phyloP scores from a whole-genome alignment of 1,140 invertebrate genomes.

The Zophobas atratus region DNA sequence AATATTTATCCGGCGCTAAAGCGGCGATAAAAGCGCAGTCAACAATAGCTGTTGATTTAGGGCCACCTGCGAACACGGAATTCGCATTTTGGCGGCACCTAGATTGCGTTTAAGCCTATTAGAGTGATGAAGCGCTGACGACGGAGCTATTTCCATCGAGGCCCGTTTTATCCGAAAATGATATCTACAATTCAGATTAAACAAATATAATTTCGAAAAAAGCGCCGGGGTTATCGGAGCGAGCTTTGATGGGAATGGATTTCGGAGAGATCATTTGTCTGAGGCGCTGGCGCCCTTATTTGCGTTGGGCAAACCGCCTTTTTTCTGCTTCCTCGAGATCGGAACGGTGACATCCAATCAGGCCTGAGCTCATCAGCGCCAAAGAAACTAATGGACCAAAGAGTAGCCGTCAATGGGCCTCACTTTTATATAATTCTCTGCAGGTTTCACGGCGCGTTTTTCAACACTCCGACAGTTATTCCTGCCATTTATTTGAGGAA shows the following conservation, averaged over 20 bases:
- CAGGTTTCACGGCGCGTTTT: conserved; percentile 50
- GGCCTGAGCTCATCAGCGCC: conserved; percentile 46
- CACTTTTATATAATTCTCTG: conserved; percentile 47
- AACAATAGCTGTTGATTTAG: conserved; percentile 34
- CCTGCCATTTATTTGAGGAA: conserved; percentile 58
- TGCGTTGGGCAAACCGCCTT: conserved; percentile 54
- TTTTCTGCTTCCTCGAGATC: conserved; percentile 33
- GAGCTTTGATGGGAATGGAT: conserved; percentile 55
- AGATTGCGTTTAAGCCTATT: conserved; percentile 42
- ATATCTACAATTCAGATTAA: conserved; percentile 63
- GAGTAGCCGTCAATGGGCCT: conserved; percentile 44
- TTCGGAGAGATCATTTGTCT: conserved; percentile 52
- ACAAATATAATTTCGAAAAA: conserved; percentile 61
- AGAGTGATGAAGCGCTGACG: conserved; percentile 32
- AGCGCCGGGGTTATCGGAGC: conserved; percentile 53
- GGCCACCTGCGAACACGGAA: conserved; percentile 33
- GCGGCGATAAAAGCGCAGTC: conserved; percentile 21
- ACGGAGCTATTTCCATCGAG: conserved; percentile 18
- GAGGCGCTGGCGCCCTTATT: conserved; percentile 57
- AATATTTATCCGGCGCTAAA: conserved; percentile 30
- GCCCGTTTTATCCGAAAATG: conserved; percentile 50
- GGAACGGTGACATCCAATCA: conserved; percentile 51
- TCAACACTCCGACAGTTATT: conserved; percentile 58
- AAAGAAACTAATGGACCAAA: conserved; percentile 49
- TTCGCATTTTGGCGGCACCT: conserved; percentile 37